phyloP scores from a whole-genome alignment of 2,888 invertebrate genomes.

The Tuta absoluta region DNA sequence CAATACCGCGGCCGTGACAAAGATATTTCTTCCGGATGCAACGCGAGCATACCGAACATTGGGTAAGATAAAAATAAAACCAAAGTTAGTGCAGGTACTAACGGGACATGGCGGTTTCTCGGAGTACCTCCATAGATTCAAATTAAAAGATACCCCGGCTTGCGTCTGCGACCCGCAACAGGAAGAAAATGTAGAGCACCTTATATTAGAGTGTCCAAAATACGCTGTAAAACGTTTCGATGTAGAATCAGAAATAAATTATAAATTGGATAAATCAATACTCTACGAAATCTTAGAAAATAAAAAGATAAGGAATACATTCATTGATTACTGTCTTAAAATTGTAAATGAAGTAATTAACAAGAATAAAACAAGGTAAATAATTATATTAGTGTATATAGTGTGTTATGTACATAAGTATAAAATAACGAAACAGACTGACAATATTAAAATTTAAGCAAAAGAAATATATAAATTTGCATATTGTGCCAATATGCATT shows the following conservation, averaged over 20 bases:
- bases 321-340: neutral
- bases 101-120: conserved; percentile 18
- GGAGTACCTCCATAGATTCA: conserved; percentile 15
- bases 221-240: neutral
- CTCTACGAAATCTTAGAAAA: neutral
- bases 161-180: conserved; percentile 7
- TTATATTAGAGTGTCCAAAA: conserved; percentile 8
- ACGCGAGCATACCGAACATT: conserved; percentile 1
- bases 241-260: neutral
- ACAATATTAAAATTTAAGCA: no score
- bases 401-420: no score
- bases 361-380: neutral
- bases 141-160: neutral
- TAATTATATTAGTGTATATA: neutral
- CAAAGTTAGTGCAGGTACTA: neutral
- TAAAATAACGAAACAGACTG: no score
- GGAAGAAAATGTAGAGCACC: conserved; percentile 10
- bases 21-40: conserved; percentile 22
- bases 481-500: no score
- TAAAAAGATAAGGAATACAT: neutral
- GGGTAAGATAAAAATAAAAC: neutral
- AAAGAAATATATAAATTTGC: no score
- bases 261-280: neutral
- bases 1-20: neutral
- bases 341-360: neutral